These are phyloP conservation scores for Myotis planiceps DNA, from an alignment of 2,797 vertebrate genomes.

Conservation along the genomic window DNA sequence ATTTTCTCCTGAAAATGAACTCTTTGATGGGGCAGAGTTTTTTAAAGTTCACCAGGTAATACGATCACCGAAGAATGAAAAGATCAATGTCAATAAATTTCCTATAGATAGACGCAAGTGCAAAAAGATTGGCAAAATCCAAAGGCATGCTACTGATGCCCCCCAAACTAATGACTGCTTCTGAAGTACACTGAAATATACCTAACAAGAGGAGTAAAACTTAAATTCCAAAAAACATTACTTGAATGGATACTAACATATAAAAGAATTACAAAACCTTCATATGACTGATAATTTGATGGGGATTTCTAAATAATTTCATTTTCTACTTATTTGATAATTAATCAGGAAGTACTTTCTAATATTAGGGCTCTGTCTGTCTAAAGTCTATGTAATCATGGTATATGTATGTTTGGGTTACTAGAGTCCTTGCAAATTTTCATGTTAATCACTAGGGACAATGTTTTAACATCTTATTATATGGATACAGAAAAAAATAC, in stretches of 20 bases:
- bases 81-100: not conserved
- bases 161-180: not conserved
- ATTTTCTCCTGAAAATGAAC: not conserved
- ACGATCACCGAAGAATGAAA: not conserved
- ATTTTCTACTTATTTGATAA: not conserved
- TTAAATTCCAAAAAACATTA: not conserved
- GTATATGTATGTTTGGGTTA: not conserved
- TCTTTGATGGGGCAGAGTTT: not conserved
- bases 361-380: not conserved
- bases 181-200: not conserved
- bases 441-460: not conserved
- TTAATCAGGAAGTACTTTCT: not conserved
- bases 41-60: not conserved
- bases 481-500: not conserved
- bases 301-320: not conserved
- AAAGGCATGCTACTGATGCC: not conserved
- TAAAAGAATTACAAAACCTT: not conserved
- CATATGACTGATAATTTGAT: not conserved
- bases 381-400: not conserved
- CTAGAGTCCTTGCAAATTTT: not conserved
- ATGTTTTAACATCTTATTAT: not conserved
- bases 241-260: not conserved
- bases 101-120: not conserved
- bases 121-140: not conserved
- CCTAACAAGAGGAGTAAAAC: not conserved